Percentiles rank a stretch among this genome's conserved stretches.
Evolutionary conservation across 2,113 vertebrate species (phyloP).

Genomic region (Marcusenius ussheri): DNA sequence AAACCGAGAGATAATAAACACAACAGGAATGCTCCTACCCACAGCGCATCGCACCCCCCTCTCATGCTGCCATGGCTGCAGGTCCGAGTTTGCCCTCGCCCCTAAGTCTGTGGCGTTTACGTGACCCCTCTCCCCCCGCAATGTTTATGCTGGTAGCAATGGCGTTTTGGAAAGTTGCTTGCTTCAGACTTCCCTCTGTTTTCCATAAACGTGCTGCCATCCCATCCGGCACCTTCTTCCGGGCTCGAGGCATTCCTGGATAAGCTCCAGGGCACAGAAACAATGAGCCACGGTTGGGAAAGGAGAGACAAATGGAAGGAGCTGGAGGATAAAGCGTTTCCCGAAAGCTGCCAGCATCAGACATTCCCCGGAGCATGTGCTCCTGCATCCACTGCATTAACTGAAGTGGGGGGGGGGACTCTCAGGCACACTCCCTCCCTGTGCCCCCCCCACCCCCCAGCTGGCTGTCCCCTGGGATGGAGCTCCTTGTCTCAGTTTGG

Average conservation of each 20-base stretch:
- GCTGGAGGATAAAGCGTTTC: not conserved
- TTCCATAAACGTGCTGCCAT: not conserved
- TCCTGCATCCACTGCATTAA: not conserved
- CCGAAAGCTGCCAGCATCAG: not conserved
- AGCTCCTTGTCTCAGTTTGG: not conserved
- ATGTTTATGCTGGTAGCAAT: not conserved
- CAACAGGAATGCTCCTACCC: not conserved
- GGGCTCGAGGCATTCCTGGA: not conserved
- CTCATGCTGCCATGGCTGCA: not conserved
- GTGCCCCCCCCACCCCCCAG: not conserved
- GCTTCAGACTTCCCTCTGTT: not conserved
- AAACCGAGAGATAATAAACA: not conserved
- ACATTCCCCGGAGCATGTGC: not conserved
- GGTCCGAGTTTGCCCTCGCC: not conserved
- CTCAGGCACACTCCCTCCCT: not conserved
- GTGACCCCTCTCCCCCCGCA: not conserved
- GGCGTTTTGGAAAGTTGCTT: not conserved
- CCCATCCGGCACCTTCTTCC: not conserved
- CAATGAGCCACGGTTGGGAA: not conserved
- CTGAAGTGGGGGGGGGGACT: not conserved
- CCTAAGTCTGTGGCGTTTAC: not conserved
- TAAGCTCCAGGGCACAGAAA: not conserved
- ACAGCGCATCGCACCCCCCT: not conserved
- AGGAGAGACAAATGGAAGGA: not conserved
- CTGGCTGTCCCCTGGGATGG: not conserved